A percentile compares a stretch with the other conserved stretches of the same genome.
Conservation (phyloP, 2,888 invertebrate species). For the Thysanoteuthis rhombus region DNA sequence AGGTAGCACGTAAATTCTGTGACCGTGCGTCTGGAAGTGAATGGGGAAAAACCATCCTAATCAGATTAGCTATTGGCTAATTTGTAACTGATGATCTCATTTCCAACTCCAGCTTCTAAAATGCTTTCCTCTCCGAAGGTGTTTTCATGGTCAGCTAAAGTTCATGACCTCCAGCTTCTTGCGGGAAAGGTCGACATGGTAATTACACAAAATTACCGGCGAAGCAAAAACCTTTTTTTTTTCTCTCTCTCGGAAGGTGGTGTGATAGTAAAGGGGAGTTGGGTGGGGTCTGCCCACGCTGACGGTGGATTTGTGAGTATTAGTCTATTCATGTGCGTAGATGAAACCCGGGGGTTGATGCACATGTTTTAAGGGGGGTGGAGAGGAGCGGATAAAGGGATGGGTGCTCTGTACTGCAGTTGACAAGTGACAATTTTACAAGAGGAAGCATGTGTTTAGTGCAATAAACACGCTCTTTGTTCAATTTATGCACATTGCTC, state of each 20-base stretch:
- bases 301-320: background rate
- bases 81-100: background rate
- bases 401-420: background rate
- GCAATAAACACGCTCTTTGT: background rate
- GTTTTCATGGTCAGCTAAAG: conserved; percentile 12
- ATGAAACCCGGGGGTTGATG: no score
- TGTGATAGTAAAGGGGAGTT: background rate
- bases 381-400: no score
- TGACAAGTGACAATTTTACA: background rate
- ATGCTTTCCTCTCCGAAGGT: background rate
- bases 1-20: background rate
- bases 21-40: background rate
- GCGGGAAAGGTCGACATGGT: background rate
- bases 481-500: background rate
- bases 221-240: background rate
- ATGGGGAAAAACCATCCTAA: background rate
- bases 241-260: background rate
- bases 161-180: background rate
- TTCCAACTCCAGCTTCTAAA: background rate
- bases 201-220: background rate
- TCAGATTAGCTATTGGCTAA: background rate
- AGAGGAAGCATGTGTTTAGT: background rate
- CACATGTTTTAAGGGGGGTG: no score
- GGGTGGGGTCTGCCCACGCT: no score
- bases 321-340: no score